Conservation (phyloP, 2,113 vertebrate species). For the Hypanus sabinus region DNA sequence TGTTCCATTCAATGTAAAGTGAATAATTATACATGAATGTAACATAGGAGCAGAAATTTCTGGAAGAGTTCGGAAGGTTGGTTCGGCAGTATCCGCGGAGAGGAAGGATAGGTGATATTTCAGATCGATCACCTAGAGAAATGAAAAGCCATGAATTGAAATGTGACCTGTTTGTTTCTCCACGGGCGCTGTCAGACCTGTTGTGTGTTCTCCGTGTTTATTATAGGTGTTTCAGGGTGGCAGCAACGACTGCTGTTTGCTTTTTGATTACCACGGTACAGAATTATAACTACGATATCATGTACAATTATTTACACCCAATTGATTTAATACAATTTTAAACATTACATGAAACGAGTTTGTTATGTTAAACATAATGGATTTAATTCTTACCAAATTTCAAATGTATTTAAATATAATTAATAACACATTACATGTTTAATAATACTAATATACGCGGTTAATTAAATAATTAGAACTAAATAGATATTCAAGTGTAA, state of each 20-base stretch:
- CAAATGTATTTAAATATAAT: not conserved
- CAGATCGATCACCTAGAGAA: too few species aligned
- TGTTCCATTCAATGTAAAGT: not conserved
- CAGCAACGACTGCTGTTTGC: too few species aligned
- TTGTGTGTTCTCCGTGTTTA: too few species aligned
- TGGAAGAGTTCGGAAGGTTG: too few species aligned
- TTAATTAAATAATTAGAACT: too few species aligned
- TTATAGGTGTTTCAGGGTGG: too few species aligned
- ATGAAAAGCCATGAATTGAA: too few species aligned
- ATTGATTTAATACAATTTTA: not conserved
- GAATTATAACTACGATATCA: not conserved
- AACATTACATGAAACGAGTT: not conserved
- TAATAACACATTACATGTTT: not conserved
- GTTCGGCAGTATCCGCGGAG: too few species aligned
- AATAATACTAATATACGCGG: not conserved
- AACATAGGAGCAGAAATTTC: not conserved
- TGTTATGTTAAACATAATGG: not conserved
- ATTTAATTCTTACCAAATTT: not conserved
- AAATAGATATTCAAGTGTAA: too few species aligned
- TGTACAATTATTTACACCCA: not conserved
- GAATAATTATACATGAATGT: not conserved
- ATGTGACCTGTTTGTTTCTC: too few species aligned
- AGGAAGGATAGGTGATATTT: too few species aligned
- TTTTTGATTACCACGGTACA: not conserved
- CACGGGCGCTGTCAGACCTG: too few species aligned